These are phyloP conservation scores for Prionace glauca DNA, from an alignment of 2,797 vertebrate genomes.

Conservation along the genomic window DNA sequence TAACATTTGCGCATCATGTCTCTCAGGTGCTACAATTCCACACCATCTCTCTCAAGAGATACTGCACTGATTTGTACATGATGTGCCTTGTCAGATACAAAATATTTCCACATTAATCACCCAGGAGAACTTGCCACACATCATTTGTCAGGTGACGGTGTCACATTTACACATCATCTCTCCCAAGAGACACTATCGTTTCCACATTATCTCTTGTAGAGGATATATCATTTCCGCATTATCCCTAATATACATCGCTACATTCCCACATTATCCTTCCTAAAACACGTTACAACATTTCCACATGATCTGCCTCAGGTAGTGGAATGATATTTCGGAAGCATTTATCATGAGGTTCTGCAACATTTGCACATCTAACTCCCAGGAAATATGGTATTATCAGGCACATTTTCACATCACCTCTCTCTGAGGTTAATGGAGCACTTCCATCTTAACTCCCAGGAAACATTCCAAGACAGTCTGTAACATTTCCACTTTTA, in stretches of 20 bases:
- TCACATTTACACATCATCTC: not conserved
- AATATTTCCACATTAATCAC: not conserved
- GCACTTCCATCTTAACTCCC: not conserved
- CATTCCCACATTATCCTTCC: not conserved
- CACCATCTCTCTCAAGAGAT: not conserved
- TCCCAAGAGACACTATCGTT: not conserved
- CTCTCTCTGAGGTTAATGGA: not conserved
- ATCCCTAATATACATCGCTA: not conserved
- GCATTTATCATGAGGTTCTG: not conserved
- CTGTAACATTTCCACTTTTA: not conserved
- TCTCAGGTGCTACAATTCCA: not conserved
- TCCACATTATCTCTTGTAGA: not conserved
- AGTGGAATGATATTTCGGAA: not conserved
- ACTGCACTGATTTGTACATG: not conserved
- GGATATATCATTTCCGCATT: not conserved
- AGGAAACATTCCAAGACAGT: not conserved
- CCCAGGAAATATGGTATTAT: not conserved
- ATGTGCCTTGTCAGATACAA: not conserved
- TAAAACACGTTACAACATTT: not conserved
- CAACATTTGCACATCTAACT: not conserved
- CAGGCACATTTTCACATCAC: not conserved
- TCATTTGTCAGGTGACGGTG: not conserved
- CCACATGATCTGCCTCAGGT: not conserved
- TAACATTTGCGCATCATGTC: not conserved
- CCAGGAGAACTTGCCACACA: not conserved